Evolutionary conservation across 2,113 vertebrate species (phyloP), one percentile per base, ranked within the genome.

Genomic region (Onychostoma macrolepis): DNA sequence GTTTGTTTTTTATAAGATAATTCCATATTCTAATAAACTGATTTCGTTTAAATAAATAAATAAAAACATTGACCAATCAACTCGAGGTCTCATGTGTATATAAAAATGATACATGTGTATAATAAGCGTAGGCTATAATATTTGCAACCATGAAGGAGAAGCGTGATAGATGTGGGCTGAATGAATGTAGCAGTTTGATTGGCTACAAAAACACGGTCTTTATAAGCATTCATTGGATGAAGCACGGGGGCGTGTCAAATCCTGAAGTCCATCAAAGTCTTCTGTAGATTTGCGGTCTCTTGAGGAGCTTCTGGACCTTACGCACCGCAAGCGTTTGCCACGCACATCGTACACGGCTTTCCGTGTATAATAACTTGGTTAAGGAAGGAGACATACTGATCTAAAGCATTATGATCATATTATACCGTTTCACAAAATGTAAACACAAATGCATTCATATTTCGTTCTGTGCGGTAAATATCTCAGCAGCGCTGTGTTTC

Each of bases 161-260:
- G 28, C 26, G 0, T 71, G 38, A 69, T 19, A 45, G 72, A n/a
- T 41, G 78, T 61, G 53, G 21, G 2, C 50, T 61, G 24, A 15
- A 15, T 41, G 19, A 38, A 63, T 21, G 19, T 7, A n/a, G 33
- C 21, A 38, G 36, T 24, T 8, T 58, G 50, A 58, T 36, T 36
- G 50, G 77, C 77, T 79, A n/a, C 12, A n/a, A 17, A 61, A 61
- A 41, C 8, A 7, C 58, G 33, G 58, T 58, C 77, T 38, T 50
- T 80, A 13, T 58, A 58, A 38, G 56, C 77, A n/a, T 61, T 21
- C 50, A 80, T 10, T 38, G 78, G 48, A 77, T 56, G 76, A 79
- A 17, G 76, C 48, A n/a, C 4, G 65, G 72, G 72, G 76, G 76
- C 48, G 30, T 26, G 76, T 41, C 78, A 61, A 41, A 45, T 17